phyloP scores from a whole-genome alignment of 2,888 invertebrate genomes.

The Oxytorus armatus region DNA sequence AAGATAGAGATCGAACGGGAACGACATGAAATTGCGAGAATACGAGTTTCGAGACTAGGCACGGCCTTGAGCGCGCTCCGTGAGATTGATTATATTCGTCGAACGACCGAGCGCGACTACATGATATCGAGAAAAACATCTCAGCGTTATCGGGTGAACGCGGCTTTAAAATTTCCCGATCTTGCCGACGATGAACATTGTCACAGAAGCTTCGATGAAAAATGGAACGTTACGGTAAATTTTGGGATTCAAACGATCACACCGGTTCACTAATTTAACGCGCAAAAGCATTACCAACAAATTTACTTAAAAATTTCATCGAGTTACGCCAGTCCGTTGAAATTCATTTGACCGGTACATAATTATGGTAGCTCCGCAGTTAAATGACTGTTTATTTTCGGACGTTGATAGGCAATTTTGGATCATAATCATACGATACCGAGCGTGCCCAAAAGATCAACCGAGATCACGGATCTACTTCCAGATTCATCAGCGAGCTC shows the following conservation, averaged over 20 bases:
- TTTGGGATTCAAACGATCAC: not conserved
- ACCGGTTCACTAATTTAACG: not conserved
- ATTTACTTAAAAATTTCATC: not conserved
- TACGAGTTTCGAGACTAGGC: slow-evolving; percentile 81
- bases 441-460: slow-evolving; percentile 9
- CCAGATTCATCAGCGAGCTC: slow-evolving; percentile 52
- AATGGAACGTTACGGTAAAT: slow-evolving; percentile 73
- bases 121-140: slow-evolving; percentile 75
- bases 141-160: slow-evolving; percentile 71
- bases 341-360: too few species aligned
- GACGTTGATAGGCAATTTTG: slow-evolving; percentile 64
- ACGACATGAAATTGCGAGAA: slow-evolving; percentile 78
- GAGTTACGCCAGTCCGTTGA: too few species aligned
- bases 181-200: slow-evolving; percentile 59
- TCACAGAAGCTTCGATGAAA: slow-evolving; percentile 72
- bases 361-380: too few species aligned
- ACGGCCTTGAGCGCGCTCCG: slow-evolving; percentile 81
- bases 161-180: slow-evolving; percentile 68
- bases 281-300: not conserved
- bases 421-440: slow-evolving; percentile 60
- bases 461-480: slow-evolving; percentile 16
- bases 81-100: slow-evolving; percentile 82
- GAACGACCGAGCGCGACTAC: slow-evolving; percentile 82
- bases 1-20: slow-evolving; percentile 80
- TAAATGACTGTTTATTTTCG: not conserved